A percentile compares a stretch with the other conserved stretches of the same genome.
phyloP scores from a whole-genome alignment of 2,888 invertebrate genomes.

The Bursaphelenchus okinawaensis region DNA sequence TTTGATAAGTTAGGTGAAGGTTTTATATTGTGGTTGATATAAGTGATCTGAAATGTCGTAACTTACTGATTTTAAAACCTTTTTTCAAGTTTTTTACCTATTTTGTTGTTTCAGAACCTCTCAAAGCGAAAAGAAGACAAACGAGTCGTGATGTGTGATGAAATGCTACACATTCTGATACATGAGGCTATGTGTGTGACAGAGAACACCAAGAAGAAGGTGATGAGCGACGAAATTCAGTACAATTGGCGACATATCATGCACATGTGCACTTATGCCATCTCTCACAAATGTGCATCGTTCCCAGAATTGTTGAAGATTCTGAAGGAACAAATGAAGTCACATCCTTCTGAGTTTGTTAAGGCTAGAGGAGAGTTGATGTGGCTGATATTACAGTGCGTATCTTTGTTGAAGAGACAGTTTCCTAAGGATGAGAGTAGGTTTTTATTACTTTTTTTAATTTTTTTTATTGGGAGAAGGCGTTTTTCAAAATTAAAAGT shows the following conservation, averaged over 20 bases:
- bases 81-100: no score
- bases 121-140: neutral
- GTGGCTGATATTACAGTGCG: conserved; percentile 95
- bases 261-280: conserved; percentile 27
- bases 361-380: conserved; percentile 94
- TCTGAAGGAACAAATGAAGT: conserved; percentile 21
- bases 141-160: conserved; percentile 19
- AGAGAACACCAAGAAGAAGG: conserved; percentile 25
- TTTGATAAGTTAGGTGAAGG: no score
- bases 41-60: no score
- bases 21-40: no score
- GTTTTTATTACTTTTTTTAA: neutral
- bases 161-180: conserved; percentile 29
- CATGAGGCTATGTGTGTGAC: conserved; percentile 39
- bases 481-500: no score
- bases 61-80: no score
- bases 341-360: conserved; percentile 58
- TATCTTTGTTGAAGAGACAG: conserved; percentile 58
- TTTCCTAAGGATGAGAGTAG: neutral
- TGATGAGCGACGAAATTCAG: conserved; percentile 25
- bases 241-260: conserved; percentile 37
- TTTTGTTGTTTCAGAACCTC: neutral
- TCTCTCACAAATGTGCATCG: conserved; percentile 21
- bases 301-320: conserved; percentile 17
- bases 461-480: neutral